Evolutionary conservation across 2,797 vertebrate genomes (phyloP), one percentile per base, ranked within the genome.

Genomic region (Cirrhinus mrigala): DNA sequence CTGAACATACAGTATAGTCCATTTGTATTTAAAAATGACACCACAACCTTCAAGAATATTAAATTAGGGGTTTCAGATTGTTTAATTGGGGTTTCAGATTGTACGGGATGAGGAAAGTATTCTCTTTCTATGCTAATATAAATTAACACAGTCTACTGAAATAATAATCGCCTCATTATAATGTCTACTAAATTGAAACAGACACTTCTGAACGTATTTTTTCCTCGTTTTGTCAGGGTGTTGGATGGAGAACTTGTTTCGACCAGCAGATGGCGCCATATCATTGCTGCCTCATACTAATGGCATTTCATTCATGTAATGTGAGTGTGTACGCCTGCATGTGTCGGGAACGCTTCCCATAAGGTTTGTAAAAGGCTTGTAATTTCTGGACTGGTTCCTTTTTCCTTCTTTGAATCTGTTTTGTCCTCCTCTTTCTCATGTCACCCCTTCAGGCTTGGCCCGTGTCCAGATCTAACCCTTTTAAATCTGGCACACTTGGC

Each of bases 401-500:
- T 84, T 81, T 44, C 84, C 10, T 46, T 6, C 2, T 85, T 60
- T 87, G 52, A 83, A 90, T 88, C 85, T 84, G 88, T 78, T 87
- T 54, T 85, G 73, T 12, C 37, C 89, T 89, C 90, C 86, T 91
- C 90, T 88, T 74, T 74, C 88, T 88, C 71, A 90, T 7, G 37
- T 84, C 14, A 82, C 94, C 94, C 94, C 95, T 92, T 90, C 58
- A 94, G 95, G 95, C 92, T 94, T 97, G 96, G 96, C 94, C 60
- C 8, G 0, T 0, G 82, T 94, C 94, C 96, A 95, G 91, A 86
- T 60, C 56, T 79, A 54, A 82, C 82, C n/a, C 69, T 22, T 85
- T 75, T 79, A 69, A 71, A 33, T 33, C 68, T 8, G 20, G 52
- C 75, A 68, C 81, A 79, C 80, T 54, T 54, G 54, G 52, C 44